phyloP scores from a whole-genome alignment of 2,888 invertebrate species.

The Helleia helle region DNA sequence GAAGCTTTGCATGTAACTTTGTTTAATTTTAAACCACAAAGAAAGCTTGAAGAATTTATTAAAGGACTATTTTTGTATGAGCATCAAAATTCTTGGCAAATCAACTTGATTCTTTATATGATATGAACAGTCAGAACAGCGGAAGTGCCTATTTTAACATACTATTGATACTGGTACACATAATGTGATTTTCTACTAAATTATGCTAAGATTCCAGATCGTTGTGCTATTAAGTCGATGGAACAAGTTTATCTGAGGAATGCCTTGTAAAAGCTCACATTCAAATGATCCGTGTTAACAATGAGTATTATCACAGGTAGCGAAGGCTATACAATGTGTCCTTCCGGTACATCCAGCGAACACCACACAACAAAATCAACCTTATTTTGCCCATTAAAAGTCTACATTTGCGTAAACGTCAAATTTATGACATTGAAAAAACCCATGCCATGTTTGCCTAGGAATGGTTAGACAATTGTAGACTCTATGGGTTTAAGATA shows the following conservation, averaged over 20 bases:
- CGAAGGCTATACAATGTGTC: conserved; percentile 54
- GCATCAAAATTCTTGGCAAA: too few relatives aligned
- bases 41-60: too few relatives aligned
- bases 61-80: too few relatives aligned
- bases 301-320: conserved; percentile 69
- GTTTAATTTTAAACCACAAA: too few relatives aligned
- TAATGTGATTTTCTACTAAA: too few relatives aligned
- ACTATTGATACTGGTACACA: too few relatives aligned
- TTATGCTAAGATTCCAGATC: too few relatives aligned
- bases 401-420: conserved; percentile 6
- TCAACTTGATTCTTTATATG: too few relatives aligned
- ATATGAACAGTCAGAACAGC: too few relatives aligned
- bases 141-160: too few relatives aligned
- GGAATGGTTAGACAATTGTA: conserved; percentile 14
- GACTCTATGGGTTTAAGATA: conserved; percentile 16
- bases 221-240: too few relatives aligned
- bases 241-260: conserved; percentile 35
- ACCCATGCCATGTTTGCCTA: conserved; percentile 22
- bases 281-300: conserved; percentile 51
- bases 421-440: conserved; percentile 18
- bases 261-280: conserved; percentile 46
- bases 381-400: conserved; percentile 1
- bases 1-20: too few relatives aligned
- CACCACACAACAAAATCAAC: conserved; percentile 9
- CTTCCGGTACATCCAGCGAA: conserved; percentile 58